These are phyloP conservation scores for Stenchaetothrips biformis DNA, from an alignment of 2,888 invertebrate species.

Conservation along the genomic window DNA sequence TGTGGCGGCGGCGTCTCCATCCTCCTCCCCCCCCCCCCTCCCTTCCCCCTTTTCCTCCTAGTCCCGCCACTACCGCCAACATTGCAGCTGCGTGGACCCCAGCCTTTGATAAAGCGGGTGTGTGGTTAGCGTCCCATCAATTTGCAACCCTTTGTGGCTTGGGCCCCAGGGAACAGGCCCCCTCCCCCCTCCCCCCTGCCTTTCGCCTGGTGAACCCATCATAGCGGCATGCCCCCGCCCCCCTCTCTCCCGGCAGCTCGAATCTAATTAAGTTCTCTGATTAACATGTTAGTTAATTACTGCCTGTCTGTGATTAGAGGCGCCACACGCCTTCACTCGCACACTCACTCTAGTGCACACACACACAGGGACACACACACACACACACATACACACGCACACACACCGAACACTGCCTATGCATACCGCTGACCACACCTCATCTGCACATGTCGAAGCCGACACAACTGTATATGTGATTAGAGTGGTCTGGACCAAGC, in stretches of 20 bases:
- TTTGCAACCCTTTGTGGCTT: constrained; percentile 23
- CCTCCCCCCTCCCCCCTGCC: neutral
- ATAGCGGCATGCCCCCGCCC: neutral
- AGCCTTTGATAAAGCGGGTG: constrained; percentile 8
- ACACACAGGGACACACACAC: neutral
- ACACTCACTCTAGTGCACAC: neutral
- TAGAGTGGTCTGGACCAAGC: neutral
- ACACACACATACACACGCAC: neutral
- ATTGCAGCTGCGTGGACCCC: neutral
- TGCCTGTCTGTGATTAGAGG: constrained; percentile 22
- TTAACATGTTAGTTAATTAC: constrained; percentile 25
- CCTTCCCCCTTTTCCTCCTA: too few relatives aligned
- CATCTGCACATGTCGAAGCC: neutral
- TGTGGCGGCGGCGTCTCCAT: too few relatives aligned
- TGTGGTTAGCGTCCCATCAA: constrained; percentile 18
- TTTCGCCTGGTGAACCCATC: neutral
- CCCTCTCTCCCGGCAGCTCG: neutral
- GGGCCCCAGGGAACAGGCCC: neutral
- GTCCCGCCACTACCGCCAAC: neutral
- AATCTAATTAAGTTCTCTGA: constrained; percentile 24
- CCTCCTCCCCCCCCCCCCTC: too few relatives aligned
- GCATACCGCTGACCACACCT: neutral
- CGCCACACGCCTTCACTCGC: neutral
- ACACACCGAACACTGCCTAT: neutral
- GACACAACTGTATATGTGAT: neutral